These are phyloP conservation scores for Pristionchus pacificus DNA, from an alignment of 1,140 invertebrate genomes.

Conservation along the genomic window DNA sequence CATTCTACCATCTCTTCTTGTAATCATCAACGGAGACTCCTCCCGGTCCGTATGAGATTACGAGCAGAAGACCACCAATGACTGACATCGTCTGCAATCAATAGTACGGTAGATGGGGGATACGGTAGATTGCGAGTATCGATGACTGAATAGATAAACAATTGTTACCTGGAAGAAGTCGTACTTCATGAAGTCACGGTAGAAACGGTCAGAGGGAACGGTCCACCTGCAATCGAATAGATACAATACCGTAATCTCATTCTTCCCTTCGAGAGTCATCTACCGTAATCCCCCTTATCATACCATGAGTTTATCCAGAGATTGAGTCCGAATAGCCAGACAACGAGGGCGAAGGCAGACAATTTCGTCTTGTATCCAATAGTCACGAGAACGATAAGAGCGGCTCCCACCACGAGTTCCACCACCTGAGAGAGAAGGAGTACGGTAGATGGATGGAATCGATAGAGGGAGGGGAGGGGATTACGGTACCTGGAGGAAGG, in stretches of 20 bases:
- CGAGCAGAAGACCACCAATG: slow-evolving; percentile 92
- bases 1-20: slow-evolving; percentile 87
- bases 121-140: neutral
- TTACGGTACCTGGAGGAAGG: slow-evolving; percentile 69
- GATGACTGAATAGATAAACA: slow-evolving; percentile 9
- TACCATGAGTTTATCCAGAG: slow-evolving; percentile 92
- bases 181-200: slow-evolving; percentile 98
- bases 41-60: slow-evolving; percentile 93
- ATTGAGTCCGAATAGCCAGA: slow-evolving; percentile 83
- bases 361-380: slow-evolving; percentile 98
- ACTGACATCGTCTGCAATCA: slow-evolving; percentile 76
- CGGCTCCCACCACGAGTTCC: slow-evolving; percentile 84
- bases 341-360: slow-evolving; percentile 85
- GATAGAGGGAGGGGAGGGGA: neutral
- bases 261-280: no score
- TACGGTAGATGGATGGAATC: neutral
- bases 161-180: slow-evolving; percentile 98
- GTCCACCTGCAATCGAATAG: slow-evolving; percentile 67
- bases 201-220: slow-evolving; percentile 84
- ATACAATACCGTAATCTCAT: neutral
- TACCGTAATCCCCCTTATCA: neutral
- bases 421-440: slow-evolving; percentile 64
- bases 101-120: slow-evolving; percentile 9
- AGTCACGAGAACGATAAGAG: slow-evolving; percentile 89
- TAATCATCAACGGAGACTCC: slow-evolving; percentile 99